Evolutionary conservation across 2,888 invertebrate genomes (phyloP).

Genomic region (Anorthoa munda): DNA sequence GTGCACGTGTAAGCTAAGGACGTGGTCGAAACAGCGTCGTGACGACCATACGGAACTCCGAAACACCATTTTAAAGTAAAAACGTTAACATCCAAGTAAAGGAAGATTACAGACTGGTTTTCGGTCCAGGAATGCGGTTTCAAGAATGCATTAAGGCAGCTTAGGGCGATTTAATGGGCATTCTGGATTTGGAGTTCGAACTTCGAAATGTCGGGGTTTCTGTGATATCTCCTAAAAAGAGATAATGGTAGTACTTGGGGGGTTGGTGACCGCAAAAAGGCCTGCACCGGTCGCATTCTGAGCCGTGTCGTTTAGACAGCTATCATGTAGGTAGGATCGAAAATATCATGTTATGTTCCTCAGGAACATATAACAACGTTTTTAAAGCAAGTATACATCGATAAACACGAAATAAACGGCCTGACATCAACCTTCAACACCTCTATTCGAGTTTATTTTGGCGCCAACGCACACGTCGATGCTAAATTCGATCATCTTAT

Average conservation of each 20-base stretch:
- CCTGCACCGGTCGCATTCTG: slow-evolving; percentile 6
- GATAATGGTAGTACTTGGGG: slow-evolving; percentile 34
- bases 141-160: slow-evolving; percentile 57
- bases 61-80: slow-evolving; percentile 50
- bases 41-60: slow-evolving; percentile 48
- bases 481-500: slow-evolving; percentile 68
- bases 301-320: slow-evolving; percentile 3
- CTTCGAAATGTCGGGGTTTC: slow-evolving; percentile 24
- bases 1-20: slow-evolving; percentile 47
- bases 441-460: slow-evolving; percentile 73
- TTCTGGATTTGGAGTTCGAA: slow-evolving; percentile 47
- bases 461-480: slow-evolving; percentile 72
- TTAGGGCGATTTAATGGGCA: slow-evolving; percentile 57
- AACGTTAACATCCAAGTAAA: slow-evolving; percentile 39
- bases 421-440: slow-evolving; percentile 72
- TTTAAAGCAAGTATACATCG: slow-evolving; percentile 49
- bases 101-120: slow-evolving; percentile 59
- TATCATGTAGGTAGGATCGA: slow-evolving; percentile 2
- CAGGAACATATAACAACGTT: slow-evolving; percentile 24
- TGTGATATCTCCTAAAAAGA: slow-evolving; percentile 43
- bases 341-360: slow-evolving; percentile 37
- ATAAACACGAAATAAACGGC: slow-evolving; percentile 62
- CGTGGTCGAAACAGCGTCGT: slow-evolving; percentile 46
- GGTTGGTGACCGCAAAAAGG: slow-evolving; percentile 43
- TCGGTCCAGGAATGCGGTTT: slow-evolving; percentile 50